These are phyloP conservation scores for Gobiocypris rarus DNA, from an alignment of 2,113 vertebrate genomes.

Conservation along the genomic window DNA sequence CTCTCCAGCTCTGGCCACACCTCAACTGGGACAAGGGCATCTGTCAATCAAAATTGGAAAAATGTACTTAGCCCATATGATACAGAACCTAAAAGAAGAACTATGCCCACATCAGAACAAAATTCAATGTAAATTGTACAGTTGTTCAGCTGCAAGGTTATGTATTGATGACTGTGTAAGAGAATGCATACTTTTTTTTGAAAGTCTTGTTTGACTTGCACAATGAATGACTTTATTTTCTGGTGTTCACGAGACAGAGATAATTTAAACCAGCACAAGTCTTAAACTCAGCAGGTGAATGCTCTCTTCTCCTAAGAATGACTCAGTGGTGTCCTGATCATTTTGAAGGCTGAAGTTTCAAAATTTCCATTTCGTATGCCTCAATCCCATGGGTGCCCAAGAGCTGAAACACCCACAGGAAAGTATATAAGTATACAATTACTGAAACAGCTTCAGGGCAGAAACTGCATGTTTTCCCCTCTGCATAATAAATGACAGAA, in stretches of 20 bases:
- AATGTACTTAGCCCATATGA: neutral
- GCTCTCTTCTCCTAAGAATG: constrained; percentile 25
- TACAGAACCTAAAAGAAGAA: neutral
- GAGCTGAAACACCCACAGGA: constrained; percentile 21
- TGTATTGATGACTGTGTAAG: neutral
- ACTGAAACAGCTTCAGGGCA: neutral
- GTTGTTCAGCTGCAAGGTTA: neutral
- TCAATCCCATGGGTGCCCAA: constrained; percentile 4
- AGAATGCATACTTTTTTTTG: constrained; percentile 22
- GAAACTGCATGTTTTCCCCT: neutral
- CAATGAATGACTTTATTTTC: constrained; percentile 38
- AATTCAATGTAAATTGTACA: neutral
- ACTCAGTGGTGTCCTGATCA: constrained; percentile 20
- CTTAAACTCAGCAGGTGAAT: constrained; percentile 41
- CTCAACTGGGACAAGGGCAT: constrained; percentile 48
- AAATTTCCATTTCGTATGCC: neutral
- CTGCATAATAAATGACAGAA: neutral
- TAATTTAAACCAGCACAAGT: constrained; percentile 32
- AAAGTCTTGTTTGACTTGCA: constrained; percentile 5
- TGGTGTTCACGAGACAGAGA: constrained; percentile 54
- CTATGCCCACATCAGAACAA: neutral
- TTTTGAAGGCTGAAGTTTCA: neutral
- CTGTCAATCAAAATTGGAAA: constrained; percentile 44
- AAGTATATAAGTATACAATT: constrained; percentile 8
- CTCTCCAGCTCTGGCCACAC: constrained; percentile 82